Conservation (phyloP, 2,113 vertebrate genomes). For the Zosterops borbonicus region DNA sequence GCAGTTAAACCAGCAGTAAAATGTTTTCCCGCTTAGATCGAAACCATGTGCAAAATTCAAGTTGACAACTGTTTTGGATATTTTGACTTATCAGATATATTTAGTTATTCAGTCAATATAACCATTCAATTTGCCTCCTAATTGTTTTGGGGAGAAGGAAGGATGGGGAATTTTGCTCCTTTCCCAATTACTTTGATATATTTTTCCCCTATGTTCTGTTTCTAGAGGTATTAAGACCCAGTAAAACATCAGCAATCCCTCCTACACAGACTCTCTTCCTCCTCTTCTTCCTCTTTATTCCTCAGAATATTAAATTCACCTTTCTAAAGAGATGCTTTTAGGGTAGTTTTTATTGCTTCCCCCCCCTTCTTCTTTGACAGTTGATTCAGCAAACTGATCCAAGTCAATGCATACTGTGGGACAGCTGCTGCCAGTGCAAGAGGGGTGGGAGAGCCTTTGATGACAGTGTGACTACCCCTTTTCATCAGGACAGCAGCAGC, state of each 20-base stretch:
- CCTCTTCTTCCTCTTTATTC: not conserved
- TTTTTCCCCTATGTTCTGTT: accelerated
- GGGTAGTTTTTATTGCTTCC: not conserved
- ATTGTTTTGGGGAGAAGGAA: not conserved
- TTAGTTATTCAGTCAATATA: not conserved
- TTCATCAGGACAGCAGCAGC: not conserved
- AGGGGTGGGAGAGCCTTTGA: not conserved
- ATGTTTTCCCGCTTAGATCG: not conserved
- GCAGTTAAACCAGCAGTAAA: not conserved
- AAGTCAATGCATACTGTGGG: not conserved
- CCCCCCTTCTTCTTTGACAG: not conserved
- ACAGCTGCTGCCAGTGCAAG: not conserved
- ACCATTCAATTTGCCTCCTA: not conserved
- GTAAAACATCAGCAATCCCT: not conserved
- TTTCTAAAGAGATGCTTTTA: not conserved
- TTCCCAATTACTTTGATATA: not conserved
- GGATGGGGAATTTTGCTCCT: not conserved
- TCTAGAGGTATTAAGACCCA: not conserved
- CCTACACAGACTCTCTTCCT: not conserved
- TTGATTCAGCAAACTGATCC: not conserved
- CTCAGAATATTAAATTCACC: not conserved
- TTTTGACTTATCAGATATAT: not conserved
- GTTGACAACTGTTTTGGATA: not conserved
- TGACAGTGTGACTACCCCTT: not conserved
- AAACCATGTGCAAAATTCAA: not conserved